Evolutionary conservation across 2,888 invertebrate species (phyloP).

Genomic region (Myathropa florea): DNA sequence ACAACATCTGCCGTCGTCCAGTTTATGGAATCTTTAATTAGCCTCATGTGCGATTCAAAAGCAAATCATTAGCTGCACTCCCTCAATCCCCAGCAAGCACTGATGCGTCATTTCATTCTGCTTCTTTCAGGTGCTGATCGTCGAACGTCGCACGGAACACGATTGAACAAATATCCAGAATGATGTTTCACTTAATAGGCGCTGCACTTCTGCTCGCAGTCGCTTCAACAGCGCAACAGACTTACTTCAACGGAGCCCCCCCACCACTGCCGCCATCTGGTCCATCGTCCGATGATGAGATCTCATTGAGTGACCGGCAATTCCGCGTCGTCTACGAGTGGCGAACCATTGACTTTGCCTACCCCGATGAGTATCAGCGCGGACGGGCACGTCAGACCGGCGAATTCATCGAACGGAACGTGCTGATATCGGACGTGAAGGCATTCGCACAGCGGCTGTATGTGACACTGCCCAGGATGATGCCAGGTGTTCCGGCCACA

Average conservation of each 20-base stretch:
- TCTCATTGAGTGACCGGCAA: conserved; percentile 78
- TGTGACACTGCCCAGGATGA: conserved; percentile 86
- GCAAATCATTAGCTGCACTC: too few relatives aligned
- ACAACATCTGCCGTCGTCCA: background rate
- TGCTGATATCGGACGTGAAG: conserved; percentile 86
- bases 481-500: conserved; percentile 87
- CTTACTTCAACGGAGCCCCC: conserved; percentile 67
- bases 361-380: conserved; percentile 83
- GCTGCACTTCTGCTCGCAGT: conserved; percentile 36
- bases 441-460: conserved; percentile 86
- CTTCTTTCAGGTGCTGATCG: conserved; percentile 59
- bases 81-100: background rate
- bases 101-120: conserved; percentile 23
- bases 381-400: conserved; percentile 82
- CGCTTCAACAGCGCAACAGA: conserved; percentile 44
- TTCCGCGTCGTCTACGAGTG: conserved; percentile 88
- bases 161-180: background rate
- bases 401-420: conserved; percentile 85
- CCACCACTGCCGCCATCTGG: conserved; percentile 60
- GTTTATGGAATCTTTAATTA: background rate
- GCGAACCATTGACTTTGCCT: conserved; percentile 86
- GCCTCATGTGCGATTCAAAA: background rate
- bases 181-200: conserved; percentile 30
- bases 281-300: conserved; percentile 59
- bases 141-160: background rate